Evolutionary conservation across 2,113 vertebrate genomes (phyloP).

Genomic region (Otolemur garnettii): DNA sequence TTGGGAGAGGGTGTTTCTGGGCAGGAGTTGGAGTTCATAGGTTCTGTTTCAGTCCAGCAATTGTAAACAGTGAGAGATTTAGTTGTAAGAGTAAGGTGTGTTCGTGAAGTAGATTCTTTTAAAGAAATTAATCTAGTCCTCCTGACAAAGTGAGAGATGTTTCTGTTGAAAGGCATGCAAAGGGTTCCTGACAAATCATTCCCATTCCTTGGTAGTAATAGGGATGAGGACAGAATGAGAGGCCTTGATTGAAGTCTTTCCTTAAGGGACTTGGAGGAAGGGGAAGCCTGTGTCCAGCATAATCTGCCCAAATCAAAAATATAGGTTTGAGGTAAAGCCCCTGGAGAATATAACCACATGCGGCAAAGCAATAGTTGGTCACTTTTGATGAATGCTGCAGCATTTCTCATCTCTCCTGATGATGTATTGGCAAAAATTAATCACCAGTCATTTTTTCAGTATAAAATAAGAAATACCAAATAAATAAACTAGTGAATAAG

Average conservation of each 20-base stretch:
- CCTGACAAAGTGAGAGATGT: neutral
- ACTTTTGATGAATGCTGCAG: neutral
- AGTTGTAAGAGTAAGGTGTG: neutral
- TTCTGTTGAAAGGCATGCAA: neutral
- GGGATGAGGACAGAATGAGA: neutral
- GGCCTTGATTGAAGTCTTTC: neutral
- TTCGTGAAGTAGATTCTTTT: neutral
- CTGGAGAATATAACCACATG: neutral
- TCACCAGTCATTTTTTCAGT: conserved; percentile 64
- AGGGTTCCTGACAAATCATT: neutral
- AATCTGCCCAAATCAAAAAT: neutral
- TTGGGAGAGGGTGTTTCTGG: neutral
- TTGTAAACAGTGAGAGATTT: neutral
- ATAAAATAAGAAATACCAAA: conserved; percentile 3
- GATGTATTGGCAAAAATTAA: neutral
- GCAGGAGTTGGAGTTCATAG: neutral
- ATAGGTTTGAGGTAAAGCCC: neutral
- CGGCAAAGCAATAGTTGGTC: neutral
- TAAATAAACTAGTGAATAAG: neutral
- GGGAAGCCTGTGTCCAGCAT: neutral
- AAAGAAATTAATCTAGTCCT: neutral
- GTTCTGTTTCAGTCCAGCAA: neutral
- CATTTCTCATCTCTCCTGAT: neutral
- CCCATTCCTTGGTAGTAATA: neutral
- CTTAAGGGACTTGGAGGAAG: neutral